Conservation (phyloP, 2,888 invertebrate genomes). For the Ennomos fuscantarius region DNA sequence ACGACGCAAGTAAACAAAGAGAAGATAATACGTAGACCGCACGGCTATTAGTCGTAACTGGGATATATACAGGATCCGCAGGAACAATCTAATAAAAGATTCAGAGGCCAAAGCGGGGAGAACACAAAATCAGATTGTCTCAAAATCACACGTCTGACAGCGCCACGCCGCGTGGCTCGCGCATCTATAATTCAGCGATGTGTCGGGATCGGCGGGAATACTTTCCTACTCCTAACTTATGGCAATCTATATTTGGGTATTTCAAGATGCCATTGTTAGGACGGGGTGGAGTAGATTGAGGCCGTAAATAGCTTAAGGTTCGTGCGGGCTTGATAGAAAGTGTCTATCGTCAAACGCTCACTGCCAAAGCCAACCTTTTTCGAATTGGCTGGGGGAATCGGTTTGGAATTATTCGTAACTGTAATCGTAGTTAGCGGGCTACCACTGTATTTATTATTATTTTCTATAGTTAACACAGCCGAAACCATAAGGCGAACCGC, state of each 20-base stretch:
- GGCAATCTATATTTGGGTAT: constrained; percentile 59
- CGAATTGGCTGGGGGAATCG: background rate
- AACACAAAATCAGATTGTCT: constrained; percentile 84
- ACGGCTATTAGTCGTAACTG: constrained; percentile 72
- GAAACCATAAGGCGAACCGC: too few species aligned
- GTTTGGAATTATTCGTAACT: constrained; percentile 14
- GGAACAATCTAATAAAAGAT: constrained; percentile 78
- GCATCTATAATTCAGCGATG: constrained; percentile 79
- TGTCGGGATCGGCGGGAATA: constrained; percentile 56
- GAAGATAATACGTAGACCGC: constrained; percentile 58
- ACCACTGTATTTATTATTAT: too few species aligned
- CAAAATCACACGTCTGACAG: constrained; percentile 81
- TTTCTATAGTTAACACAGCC: too few species aligned
- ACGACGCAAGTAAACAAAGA: constrained; percentile 50
- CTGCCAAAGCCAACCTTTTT: constrained; percentile 3
- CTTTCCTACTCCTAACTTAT: constrained; percentile 63
- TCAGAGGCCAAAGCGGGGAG: constrained; percentile 79
- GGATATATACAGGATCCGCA: constrained; percentile 57
- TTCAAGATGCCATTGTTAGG: constrained; percentile 43
- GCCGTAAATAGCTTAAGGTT: constrained; percentile 33
- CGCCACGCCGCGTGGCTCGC: constrained; percentile 64
- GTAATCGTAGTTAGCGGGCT: too few species aligned
- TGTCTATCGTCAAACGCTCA: constrained; percentile 4
- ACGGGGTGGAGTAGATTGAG: constrained; percentile 41
- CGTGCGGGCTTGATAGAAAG: constrained; percentile 8